These are phyloP conservation scores for Zeugodacus cucurbitae DNA, from an alignment of 1,140 invertebrate species.

Conservation along the genomic window DNA sequence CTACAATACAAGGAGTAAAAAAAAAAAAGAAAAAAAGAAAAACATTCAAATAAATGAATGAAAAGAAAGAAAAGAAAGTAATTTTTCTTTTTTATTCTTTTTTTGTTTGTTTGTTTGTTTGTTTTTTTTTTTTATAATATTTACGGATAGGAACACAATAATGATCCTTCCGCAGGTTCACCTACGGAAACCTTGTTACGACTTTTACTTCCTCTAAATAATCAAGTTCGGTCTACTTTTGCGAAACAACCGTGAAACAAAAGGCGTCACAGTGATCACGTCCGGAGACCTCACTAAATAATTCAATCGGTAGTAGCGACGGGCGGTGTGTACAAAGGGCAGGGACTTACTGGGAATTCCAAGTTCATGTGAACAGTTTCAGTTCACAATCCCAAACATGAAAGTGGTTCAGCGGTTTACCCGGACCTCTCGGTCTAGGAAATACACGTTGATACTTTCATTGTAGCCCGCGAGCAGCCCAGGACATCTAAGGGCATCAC, in stretches of 20 bases:
- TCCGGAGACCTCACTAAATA: slow-evolving; percentile 51
- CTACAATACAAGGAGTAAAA: too few relatives aligned
- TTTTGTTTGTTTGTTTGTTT: too few relatives aligned
- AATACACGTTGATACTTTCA: slow-evolving; percentile 65
- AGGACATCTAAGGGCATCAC: too few relatives aligned
- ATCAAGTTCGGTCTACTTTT: slow-evolving; percentile 45
- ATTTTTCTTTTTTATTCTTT: too few relatives aligned
- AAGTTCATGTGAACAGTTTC: too few relatives aligned
- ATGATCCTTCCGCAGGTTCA: slow-evolving; percentile 45
- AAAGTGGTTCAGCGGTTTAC: slow-evolving; percentile 81
- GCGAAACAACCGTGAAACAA: slow-evolving; percentile 42
- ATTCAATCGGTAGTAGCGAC: slow-evolving; percentile 91
- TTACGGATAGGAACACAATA: slow-evolving; percentile 41
- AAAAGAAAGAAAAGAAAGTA: too few relatives aligned
- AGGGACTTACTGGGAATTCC: too few relatives aligned
- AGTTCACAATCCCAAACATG: slow-evolving; percentile 85
- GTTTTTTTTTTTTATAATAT: too few relatives aligned
- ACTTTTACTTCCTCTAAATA: slow-evolving; percentile 46
- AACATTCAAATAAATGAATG: too few relatives aligned
- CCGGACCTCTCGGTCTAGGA: slow-evolving; percentile 75
- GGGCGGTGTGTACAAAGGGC: slow-evolving; percentile 86
- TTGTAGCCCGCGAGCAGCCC: slow-evolving; percentile 47
- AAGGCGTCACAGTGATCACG: slow-evolving; percentile 43
- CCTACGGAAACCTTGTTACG: slow-evolving; percentile 44
- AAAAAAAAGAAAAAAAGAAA: too few relatives aligned